Conservation (phyloP, 2,113 vertebrate genomes). For the Rhabdomys dilectus region DNA sequence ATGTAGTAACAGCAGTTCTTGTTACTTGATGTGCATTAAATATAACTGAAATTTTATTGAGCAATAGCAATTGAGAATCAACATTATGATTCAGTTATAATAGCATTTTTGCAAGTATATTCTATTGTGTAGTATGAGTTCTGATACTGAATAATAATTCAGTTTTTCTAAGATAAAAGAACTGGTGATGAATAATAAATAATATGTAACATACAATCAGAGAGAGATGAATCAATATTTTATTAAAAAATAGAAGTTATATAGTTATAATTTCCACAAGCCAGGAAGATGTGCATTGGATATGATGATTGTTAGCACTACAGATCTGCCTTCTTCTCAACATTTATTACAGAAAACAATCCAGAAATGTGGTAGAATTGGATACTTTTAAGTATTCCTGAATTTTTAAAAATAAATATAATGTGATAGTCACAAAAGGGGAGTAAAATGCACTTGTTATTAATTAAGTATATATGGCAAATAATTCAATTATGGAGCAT, state of each 20-base stretch:
- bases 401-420: constrained; percentile 18
- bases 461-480: constrained; percentile 38
- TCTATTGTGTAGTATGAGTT: neutral
- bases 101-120: neutral
- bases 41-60: neutral
- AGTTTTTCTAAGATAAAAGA: neutral
- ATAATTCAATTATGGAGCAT: neutral
- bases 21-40: neutral
- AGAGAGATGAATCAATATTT: neutral
- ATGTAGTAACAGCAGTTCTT: neutral
- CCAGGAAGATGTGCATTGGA: neutral
- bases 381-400: neutral
- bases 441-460: neutral
- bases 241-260: neutral
- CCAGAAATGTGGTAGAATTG: neutral
- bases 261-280: neutral
- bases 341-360: constrained; percentile 3
- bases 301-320: neutral
- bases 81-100: constrained; percentile 12
- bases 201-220: neutral
- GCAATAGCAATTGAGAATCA: neutral
- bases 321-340: neutral
- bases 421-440: neutral
- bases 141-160: neutral
- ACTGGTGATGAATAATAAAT: too few species aligned